A percentile compares a stretch with the other conserved stretches of the same genome.
Evolutionary conservation across 2,888 invertebrate species (phyloP).

Genomic region (Mesodorylaimus sp.): DNA sequence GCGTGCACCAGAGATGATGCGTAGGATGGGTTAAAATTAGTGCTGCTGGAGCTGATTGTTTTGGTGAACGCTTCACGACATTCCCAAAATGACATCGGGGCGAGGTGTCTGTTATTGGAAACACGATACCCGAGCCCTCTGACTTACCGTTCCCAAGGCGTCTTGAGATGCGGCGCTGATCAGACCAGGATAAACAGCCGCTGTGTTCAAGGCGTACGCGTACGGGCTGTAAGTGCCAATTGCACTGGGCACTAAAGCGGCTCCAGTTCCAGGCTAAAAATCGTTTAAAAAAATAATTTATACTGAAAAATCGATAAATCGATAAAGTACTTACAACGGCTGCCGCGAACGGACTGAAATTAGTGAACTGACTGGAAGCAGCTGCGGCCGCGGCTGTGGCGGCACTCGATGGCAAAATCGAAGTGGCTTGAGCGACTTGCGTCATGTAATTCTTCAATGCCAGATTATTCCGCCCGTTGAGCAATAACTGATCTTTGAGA

Average conservation of each 20-base stretch:
- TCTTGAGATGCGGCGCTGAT: not conserved
- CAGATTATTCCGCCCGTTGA: constrained; percentile 98
- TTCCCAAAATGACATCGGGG: constrained; percentile 32
- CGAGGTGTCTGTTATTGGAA: constrained; percentile 19
- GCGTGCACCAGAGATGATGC: not conserved
- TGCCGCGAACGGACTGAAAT: constrained; percentile 3
- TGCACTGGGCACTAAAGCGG: constrained; percentile 1
- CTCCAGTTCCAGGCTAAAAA: not conserved
- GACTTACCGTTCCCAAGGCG: not conserved
- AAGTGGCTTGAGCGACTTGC: too few relatives aligned
- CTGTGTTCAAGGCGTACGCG: constrained; percentile 2
- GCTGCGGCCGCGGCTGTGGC: constrained; percentile 5
- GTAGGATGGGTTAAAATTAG: not conserved
- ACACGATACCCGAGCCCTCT: not conserved
- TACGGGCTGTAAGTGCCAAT: constrained; percentile 8
- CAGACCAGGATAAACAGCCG: constrained; percentile 6
- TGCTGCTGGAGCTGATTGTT: too few relatives aligned
- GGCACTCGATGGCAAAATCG: too few relatives aligned
- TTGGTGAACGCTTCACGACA: constrained; percentile 22
- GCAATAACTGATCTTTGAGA: constrained; percentile 95
- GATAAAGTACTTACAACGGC: constrained; percentile 1
- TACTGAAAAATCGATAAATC: too few relatives aligned
- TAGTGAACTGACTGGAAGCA: too few relatives aligned
- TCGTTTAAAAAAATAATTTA: too few relatives aligned
- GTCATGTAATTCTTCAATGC: constrained; percentile 63